phyloP scores from a whole-genome alignment of 2,797 vertebrate genomes.

The Phataginus tetradactyla region DNA sequence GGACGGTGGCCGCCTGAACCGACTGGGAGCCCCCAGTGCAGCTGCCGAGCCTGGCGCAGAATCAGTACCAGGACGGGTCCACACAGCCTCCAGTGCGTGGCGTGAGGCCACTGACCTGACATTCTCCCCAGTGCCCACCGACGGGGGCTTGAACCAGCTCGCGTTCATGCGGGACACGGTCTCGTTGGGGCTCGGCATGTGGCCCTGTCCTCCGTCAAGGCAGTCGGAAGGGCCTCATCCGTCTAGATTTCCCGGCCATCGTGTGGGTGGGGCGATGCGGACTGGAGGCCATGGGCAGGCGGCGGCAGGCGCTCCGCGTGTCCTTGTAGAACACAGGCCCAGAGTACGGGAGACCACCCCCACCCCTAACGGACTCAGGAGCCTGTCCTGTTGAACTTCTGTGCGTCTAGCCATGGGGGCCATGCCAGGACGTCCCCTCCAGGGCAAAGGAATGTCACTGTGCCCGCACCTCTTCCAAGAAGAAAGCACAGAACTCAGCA shows the following conservation, averaged over 20 bases:
- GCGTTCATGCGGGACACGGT: no score
- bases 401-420: no score
- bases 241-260: no score
- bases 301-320: no score
- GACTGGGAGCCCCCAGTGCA: fast-evolving
- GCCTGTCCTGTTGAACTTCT: no score
- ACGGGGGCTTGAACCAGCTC: no score
- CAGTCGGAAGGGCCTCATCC: no score
- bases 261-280: no score
- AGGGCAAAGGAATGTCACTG: neutral
- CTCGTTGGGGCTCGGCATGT: no score
- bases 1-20: neutral
- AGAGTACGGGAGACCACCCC: neutral
- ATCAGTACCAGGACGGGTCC: neutral
- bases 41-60: neutral
- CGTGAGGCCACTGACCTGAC: neutral
- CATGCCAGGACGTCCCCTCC: neutral
- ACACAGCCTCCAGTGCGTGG: fast-evolving
- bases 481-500: neutral
- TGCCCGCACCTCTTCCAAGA: neutral
- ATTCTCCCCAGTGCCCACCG: fast-evolving
- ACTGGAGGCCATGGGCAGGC: no score
- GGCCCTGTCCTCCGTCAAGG: no score
- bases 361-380: neutral
- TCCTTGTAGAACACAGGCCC: no score